Evolutionary conservation across 2,888 invertebrate genomes (phyloP).

Genomic region (Muscina levida): DNA sequence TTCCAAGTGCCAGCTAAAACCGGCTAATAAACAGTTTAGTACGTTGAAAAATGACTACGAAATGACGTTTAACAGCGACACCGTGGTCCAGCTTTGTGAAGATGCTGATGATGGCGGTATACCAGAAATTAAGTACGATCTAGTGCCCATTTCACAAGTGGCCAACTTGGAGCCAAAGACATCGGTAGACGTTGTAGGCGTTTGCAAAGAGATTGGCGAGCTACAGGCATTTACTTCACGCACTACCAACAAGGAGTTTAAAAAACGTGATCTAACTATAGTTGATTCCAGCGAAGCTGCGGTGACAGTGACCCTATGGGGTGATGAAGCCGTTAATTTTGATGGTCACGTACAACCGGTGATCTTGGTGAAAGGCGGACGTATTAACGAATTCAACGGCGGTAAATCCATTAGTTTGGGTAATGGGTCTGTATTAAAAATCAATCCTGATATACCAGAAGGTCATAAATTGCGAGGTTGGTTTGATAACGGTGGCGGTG

Average conservation of each 20-base stretch:
- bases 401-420: slow-evolving; percentile 85
- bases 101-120: slow-evolving; percentile 83
- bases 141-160: slow-evolving; percentile 88
- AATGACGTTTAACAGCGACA: slow-evolving; percentile 91
- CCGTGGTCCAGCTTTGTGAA: slow-evolving; percentile 83
- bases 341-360: slow-evolving; percentile 89
- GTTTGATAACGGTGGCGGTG: slow-evolving; percentile 90
- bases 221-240: slow-evolving; percentile 86
- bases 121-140: slow-evolving; percentile 89
- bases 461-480: slow-evolving; percentile 93
- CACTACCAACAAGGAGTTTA: slow-evolving; percentile 89
- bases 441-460: slow-evolving; percentile 94
- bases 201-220: slow-evolving; percentile 88
- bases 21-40: slow-evolving; percentile 94
- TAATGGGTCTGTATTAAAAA: slow-evolving; percentile 84
- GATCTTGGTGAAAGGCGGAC: slow-evolving; percentile 91
- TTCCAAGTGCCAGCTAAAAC: slow-evolving; percentile 90
- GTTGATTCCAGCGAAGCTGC: slow-evolving; percentile 91
- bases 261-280: slow-evolving; percentile 92
- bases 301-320: slow-evolving; percentile 94
- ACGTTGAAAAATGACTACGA: slow-evolving; percentile 96
- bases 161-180: slow-evolving; percentile 84
- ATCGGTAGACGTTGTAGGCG: slow-evolving; percentile 93
- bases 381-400: slow-evolving; percentile 92
- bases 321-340: slow-evolving; percentile 91